Base-by-base conservation (phyloP, 2,888 invertebrate species). In the Epinotia demarniana region DNA sequence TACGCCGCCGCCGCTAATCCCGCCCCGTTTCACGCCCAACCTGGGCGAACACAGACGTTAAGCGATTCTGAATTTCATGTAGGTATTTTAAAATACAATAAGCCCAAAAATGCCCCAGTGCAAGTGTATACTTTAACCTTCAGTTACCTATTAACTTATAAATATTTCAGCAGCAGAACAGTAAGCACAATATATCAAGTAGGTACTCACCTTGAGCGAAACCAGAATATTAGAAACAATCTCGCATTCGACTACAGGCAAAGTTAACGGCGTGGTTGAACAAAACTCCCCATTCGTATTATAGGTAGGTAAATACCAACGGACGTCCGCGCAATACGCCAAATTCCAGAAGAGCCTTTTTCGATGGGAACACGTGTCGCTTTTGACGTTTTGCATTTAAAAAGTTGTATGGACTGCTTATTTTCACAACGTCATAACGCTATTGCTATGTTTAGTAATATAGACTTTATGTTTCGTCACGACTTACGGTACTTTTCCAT, bases 241-340 rank as follows among this genome's bases (percentile, higher is more conserved):
- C 43, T 43, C 43, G 43, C 12, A 43, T 43, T 43, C 43, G 43
- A 43, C 11, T 43, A 12, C 46, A 46, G 13, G 13, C 13, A 46
- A 13, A 46, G 46, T 46, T 13, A 8, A 13, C 3, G 46, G 46
- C 23, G 23, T 46, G 12, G 27, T 60, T 8, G 27, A 60, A 27
- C 60, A 60, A 60, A 61, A 61, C 60, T 33, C 33, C 27, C 16
- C 27, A 33, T 46, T 63, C 18, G 13, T 63, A 63, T 46, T 63
- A 46, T 13, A 12, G 6, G 16, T n/a, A 55, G 8, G 6, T n/a
- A 5, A 2, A 0, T 19, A 18, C 3, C 1, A 58, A 12, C 8
- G 13, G 43, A 49, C 19, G 16, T 64, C 16, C 46, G 8, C 46
- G 43, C 43, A 64, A 13, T 19, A 23, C 23, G 13, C n/a, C 6